Percentiles rank a stretch among this genome's conserved stretches.
Conservation (phyloP, 2,113 vertebrate genomes). For the Erythrocercus mccallii region DNA sequence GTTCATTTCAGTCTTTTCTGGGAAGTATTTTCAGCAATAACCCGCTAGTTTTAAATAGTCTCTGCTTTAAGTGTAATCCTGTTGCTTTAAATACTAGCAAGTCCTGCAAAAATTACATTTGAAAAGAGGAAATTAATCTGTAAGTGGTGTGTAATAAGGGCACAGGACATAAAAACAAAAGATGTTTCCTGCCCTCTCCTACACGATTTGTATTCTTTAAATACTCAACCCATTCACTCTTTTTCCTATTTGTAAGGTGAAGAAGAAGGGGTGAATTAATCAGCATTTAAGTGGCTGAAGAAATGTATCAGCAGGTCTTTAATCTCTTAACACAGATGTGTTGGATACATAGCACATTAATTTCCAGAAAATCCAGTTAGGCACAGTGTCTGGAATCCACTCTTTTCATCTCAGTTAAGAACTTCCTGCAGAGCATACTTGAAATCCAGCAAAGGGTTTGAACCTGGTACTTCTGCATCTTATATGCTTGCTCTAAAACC, state of each 20-base stretch:
- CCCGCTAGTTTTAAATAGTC: neutral
- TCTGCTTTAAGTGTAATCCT: neutral
- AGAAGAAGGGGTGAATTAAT: neutral
- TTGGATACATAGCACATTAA: neutral
- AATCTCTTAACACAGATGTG: neutral
- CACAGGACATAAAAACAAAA: neutral
- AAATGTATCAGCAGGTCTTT: neutral
- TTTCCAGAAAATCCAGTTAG: neutral
- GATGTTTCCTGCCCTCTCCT: neutral
- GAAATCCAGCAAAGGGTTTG: neutral
- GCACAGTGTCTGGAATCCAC: neutral
- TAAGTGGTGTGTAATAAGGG: neutral
- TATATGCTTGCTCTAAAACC: neutral
- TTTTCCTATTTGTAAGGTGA: neutral
- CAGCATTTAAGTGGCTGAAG: neutral
- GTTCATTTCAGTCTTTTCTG: neutral
- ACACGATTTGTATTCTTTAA: neutral
- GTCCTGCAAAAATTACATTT: neutral
- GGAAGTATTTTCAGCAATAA: neutral
- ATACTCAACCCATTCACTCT: neutral
- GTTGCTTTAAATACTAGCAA: neutral
- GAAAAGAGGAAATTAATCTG: neutral
- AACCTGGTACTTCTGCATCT: neutral
- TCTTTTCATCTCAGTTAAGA: neutral
- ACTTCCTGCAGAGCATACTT: neutral